Base-by-base conservation (phyloP, 1,140 invertebrate genomes). In the Drosophila setifemur region DNA sequence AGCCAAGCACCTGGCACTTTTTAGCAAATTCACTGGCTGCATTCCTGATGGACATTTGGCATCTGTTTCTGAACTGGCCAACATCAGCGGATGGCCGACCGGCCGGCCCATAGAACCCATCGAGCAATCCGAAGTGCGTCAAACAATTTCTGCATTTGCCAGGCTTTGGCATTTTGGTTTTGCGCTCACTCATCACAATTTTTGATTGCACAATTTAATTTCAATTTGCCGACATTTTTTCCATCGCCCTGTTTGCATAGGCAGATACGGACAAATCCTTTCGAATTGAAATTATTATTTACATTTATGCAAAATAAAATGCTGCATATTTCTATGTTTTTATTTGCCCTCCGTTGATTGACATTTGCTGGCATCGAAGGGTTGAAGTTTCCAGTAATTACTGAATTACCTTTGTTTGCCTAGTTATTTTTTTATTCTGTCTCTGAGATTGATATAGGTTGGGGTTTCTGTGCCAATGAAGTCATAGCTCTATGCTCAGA, bases 141-240 rank as follows among this genome's bases (percentile, higher is more conserved):
- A 45, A 60, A 39, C 57, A 29, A 48, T 49, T 64, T 18, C 61
- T 48, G 60, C 64, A 78, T 73, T 70, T 73, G 74, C 57, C 66
- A 61, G 63, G 31, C 63, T 79, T 81, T 81, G 58, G 33, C 29
- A 40, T 69, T 49, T 47, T 9, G 37, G 19, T 43, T 78, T 67
- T 72, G 60, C 45, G 45, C 31, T 35, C 33, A 19, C 43, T 43
- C 48, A 33, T 31, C 64, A 45, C 48, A 50, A 19, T 53, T 75
- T 73, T 67, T 75, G 66, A 81, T 74, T 79, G 76, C 71, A 58
- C 73, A 78, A 73, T 85, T 82, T 73, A 77, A 83, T 70, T 78
- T 77, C 39, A 4, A 55, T 52, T 61, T 61, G 57, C 6, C 8
- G 9, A 53, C 35, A 42, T 42, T 44, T 11, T 52, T 11, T 21